phyloP scores from a whole-genome alignment of 2,888 invertebrate genomes.

The Agrotis clavis region DNA sequence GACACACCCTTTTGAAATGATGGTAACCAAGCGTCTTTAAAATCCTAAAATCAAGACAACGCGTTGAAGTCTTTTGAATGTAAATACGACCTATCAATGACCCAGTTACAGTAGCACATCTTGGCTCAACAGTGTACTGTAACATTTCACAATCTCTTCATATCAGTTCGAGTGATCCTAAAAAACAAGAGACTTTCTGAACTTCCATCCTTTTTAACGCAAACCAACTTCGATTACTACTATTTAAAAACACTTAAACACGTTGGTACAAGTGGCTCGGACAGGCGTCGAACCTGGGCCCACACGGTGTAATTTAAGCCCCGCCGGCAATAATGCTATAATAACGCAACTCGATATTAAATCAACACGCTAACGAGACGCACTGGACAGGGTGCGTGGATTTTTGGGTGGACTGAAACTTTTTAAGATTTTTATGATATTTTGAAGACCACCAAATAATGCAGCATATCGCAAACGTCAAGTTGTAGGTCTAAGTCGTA shows the following conservation, averaged over 20 bases:
- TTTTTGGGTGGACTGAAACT: background rate
- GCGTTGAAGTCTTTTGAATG: slow-evolving; percentile 10
- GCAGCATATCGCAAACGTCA: no score
- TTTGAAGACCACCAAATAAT: no score
- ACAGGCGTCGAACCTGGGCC: slow-evolving; percentile 41
- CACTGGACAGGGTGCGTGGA: slow-evolving; percentile 55
- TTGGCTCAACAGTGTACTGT: no score
- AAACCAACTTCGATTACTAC: slow-evolving; percentile 15
- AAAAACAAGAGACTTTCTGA: background rate
- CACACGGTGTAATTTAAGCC: slow-evolving; percentile 61
- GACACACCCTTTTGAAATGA: no score
- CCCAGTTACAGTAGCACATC: background rate
- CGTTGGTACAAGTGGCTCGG: slow-evolving; percentile 42
- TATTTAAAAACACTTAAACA: slow-evolving; percentile 43
- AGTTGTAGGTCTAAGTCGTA: no score
- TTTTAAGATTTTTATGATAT: background rate
- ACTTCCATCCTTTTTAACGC: background rate
- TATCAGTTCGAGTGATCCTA: background rate
- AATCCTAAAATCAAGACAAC: background rate
- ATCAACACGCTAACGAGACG: slow-evolving; percentile 80
- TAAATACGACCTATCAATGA: background rate
- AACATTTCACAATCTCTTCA: no score
- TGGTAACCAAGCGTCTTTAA: background rate
- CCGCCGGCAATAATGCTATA: slow-evolving; percentile 67
- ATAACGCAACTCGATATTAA: slow-evolving; percentile 69